Base-by-base conservation (phyloP, 1,140 invertebrate species). In the Melanaphis sacchari region DNA sequence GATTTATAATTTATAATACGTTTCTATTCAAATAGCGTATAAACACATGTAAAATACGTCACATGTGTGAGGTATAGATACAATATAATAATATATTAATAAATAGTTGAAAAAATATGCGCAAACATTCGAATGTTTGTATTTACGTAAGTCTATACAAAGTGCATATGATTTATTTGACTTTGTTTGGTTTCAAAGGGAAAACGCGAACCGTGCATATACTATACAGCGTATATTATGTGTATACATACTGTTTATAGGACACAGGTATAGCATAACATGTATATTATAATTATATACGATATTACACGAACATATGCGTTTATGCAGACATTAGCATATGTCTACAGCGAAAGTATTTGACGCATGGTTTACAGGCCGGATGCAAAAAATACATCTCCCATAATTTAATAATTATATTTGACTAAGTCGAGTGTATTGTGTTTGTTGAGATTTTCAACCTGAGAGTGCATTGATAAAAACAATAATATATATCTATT, bases 141-240 rank as follows among this genome's bases (percentile, higher is more conserved):
- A 22, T 49, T n/a, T 49, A 7, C 6, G 85, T 43, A 88, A n/a
- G n/a, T 88, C 18, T 88, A 49, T 88, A 88, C 43, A 26, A 18
- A 18, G 26, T 21, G 31, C 5, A 18, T 8, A 22, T 22, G n/a
- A 49, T 88, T 88, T 88, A 31, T 88, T 88, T 88, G 8, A 46
- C n/a, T 36, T 88, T 46, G 41, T 88, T 87, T n/a, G 84, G 84
- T 46, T 49, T 88, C 85, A 88, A 88, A 88, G n/a, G 43, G 31
- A 5, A 88, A 49, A 85, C 40, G 82, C 26, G 7, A 85, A 40
- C 82, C 82, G 6, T n/a, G 31, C 31, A 11, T n/a, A 76, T 18
- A 76, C 59, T 31, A n/a, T 15, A 59, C 24, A 54, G 8, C 24
- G 54, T 54, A 54, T 31, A 59, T 59, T 59, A 31, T 59, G 2